A percentile compares a stretch with the other conserved stretches of the same genome.
Conservation (phyloP, 2,113 vertebrate genomes). For the Pseudonaja textilis region DNA sequence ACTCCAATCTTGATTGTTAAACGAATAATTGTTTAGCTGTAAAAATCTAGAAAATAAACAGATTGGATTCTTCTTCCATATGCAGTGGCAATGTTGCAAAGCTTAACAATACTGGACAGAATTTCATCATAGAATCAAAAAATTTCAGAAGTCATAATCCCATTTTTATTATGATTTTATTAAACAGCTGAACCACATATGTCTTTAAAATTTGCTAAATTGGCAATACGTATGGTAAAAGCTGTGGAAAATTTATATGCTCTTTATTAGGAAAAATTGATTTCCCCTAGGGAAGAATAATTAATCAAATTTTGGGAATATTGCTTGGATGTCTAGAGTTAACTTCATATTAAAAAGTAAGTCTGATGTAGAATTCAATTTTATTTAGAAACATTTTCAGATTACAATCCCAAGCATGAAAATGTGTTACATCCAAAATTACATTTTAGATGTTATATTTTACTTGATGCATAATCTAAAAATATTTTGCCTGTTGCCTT, state of each 20-base stretch:
- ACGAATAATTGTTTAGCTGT: background rate
- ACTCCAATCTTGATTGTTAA: background rate
- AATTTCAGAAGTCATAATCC: background rate
- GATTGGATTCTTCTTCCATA: background rate
- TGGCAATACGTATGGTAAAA: background rate
- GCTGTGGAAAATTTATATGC: background rate
- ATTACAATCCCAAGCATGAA: background rate
- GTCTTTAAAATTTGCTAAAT: background rate
- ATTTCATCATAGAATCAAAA: background rate
- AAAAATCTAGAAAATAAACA: background rate
- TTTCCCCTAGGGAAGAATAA: background rate
- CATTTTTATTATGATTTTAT: background rate
- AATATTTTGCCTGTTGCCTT: background rate
- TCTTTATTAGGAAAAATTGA: background rate
- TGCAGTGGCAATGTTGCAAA: background rate
- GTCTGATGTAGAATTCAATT: background rate
- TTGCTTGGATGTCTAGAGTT: background rate
- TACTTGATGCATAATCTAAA: background rate
- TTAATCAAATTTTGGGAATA: background rate
- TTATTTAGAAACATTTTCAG: background rate
- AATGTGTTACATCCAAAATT: background rate
- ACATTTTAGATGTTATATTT: background rate
- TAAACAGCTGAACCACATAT: background rate
- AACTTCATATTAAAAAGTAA: background rate
- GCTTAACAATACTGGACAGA: background rate